Conservation (phyloP, 37 sponge, comb jelly and placozoan species). For the Beroe forskalii region DNA sequence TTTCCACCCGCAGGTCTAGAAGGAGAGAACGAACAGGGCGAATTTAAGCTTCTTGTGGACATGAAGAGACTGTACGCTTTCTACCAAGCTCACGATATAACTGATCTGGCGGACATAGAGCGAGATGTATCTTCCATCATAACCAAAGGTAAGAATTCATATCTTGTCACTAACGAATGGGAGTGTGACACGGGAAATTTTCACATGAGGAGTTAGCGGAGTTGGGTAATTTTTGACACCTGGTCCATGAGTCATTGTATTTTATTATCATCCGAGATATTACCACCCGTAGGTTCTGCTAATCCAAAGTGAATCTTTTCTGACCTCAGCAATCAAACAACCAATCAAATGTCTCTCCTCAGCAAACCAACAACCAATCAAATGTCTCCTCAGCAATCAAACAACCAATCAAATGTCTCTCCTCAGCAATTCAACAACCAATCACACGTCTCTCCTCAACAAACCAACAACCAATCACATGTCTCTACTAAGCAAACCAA, state of each 20-base stretch:
- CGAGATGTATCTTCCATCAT: constrained; percentile 50
- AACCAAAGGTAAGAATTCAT: constrained; percentile 35
- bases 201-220: too few relatives aligned
- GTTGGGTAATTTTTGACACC: too few relatives aligned
- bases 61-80: constrained; percentile 64
- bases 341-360: not conserved
- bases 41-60: constrained; percentile 22
- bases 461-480: not conserved
- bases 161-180: too few relatives aligned
- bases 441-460: not conserved
- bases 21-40: constrained; percentile 26
- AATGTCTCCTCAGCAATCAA: too few relatives aligned
- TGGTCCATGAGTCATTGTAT: too few relatives aligned
- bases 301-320: not conserved
- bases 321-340: too few relatives aligned
- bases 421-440: not conserved
- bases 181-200: too few relatives aligned
- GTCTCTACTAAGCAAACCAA: too few relatives aligned
- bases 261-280: too few relatives aligned
- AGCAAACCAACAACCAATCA: not conserved
- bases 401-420: not conserved
- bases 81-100: constrained; percentile 65
- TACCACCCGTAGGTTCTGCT: too few relatives aligned
- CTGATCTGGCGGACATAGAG: constrained; percentile 62
- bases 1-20: constrained; percentile 48